Base-by-base conservation (phyloP, 2,888 invertebrate genomes). In the Eupithecia subumbrata region DNA sequence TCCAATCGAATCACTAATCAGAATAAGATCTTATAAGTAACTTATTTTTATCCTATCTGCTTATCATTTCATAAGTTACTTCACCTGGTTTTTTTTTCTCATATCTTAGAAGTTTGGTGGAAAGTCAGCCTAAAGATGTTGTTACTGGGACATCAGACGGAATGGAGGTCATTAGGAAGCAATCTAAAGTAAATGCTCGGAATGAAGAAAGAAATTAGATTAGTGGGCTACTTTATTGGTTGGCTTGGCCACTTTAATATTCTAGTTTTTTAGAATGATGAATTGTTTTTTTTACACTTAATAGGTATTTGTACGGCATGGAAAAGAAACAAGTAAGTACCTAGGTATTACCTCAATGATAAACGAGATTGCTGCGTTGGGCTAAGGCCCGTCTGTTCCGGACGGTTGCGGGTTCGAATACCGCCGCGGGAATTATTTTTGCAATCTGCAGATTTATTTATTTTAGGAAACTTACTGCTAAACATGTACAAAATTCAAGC, bases 111-210 rank as follows among this genome's bases (percentile, higher is more conserved):
- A 30, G 7, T 37, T 37, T 37, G 7, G 18, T 48, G 48, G n/a
- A 18, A 48, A 48, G 18, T 22, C n/a, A 67, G 40, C 66, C 66
- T 67, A 67, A 75, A 75, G 74, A 69, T 45, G 66, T 67, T 40
- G 66, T 67, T 37, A 22, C 66, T 68, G 70, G 25, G 75, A 77
- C 74, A 66, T 73, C 48, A 52, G 69, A 52, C 18, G 75, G 18
- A 56, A 72, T 69, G 72, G 34, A 43, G 56, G 40, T 52, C 72
- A 72, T 75, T 75, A 75, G 25, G 48, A 67, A 67, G 66, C 66
- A 67, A 67, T 67, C 66, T 40, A 37, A 67, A 34, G 34, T 37
- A 37, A 67, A 67, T 37, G n/a, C 37, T n/a, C 5, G 37, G 66
- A 67, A 67, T 67, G n/a, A 67, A 67, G n/a, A n/a, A 67, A 67